These are phyloP conservation scores for Acanthosepion esculentum DNA, from an alignment of 2,888 invertebrate genomes.

Conservation along the genomic window DNA sequence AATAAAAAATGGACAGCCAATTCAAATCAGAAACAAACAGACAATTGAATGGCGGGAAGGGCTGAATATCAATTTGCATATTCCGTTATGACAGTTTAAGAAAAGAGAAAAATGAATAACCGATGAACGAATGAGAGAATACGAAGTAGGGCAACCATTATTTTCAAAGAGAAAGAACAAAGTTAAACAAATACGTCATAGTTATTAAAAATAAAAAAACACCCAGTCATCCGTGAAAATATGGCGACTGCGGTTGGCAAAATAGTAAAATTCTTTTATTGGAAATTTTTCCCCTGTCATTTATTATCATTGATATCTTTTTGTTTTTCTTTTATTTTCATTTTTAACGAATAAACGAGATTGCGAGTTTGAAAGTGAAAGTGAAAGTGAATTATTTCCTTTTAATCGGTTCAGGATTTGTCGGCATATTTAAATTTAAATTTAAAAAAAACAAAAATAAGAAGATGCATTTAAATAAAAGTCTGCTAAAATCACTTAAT, in stretches of 20 bases:
- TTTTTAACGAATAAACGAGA: not conserved
- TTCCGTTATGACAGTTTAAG: not conserved
- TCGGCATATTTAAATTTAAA: not conserved
- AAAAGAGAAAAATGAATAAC: not conserved
- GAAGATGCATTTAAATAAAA: not conserved
- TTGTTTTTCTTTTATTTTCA: not conserved
- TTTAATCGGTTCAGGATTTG: conserved; percentile 33
- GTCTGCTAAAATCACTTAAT: not conserved
- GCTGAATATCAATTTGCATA: not conserved
- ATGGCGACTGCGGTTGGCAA: not conserved
- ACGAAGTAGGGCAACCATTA: not conserved
- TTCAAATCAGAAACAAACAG: not conserved
- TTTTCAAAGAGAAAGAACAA: not conserved
- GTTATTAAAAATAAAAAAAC: not conserved
- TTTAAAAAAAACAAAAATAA: not conserved
- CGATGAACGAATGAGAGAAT: not conserved
- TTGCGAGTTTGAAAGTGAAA: not conserved
- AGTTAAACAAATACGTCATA: not conserved
- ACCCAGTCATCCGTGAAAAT: not conserved
- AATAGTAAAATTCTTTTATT: not conserved
- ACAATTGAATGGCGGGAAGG: not conserved
- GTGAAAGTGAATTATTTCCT: not conserved
- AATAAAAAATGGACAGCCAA: not conserved
- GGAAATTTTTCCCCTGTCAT: not conserved
- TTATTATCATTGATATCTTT: not conserved